Percentiles rank a stretch among this genome's conserved stretches.
Conservation (phyloP, 2,888 invertebrate species). For the Siphlonurus alternatus region DNA sequence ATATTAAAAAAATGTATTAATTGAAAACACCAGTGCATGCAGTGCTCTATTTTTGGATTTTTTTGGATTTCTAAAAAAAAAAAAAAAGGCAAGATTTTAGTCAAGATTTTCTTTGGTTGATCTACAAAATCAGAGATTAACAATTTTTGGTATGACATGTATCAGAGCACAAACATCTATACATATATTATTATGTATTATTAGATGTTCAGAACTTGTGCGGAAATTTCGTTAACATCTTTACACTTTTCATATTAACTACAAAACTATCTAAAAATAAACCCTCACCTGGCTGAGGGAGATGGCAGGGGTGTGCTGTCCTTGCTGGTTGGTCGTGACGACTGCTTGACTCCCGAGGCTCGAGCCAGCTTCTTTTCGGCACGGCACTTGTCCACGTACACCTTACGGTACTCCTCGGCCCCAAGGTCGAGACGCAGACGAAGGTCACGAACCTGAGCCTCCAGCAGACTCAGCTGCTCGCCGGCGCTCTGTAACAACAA, state of each 20-base stretch:
- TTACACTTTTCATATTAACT: neutral
- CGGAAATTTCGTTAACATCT: no score
- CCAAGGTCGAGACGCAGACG: constrained; percentile 12
- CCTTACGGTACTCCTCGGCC: constrained; percentile 14
- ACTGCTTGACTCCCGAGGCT: constrained; percentile 10
- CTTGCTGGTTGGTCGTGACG: neutral
- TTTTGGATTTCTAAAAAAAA: no score
- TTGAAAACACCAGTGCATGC: no score
- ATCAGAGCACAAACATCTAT: no score
- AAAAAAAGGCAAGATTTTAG: no score
- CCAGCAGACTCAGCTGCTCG: constrained; percentile 2
- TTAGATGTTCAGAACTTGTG: no score
- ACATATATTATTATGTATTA: no score
- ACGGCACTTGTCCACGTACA: constrained; percentile 12
- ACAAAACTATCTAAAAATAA: neutral
- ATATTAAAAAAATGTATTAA: no score
- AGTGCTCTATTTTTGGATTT: no score
- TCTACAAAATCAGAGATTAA: no score
- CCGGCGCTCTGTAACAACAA: neutral
- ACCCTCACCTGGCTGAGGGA: neutral
- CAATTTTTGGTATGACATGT: no score
- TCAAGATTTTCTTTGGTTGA: no score
- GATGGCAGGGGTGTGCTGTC: neutral
- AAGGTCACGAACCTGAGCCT: constrained; percentile 10
- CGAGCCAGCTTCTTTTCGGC: constrained; percentile 11